Evolutionary conservation across 2,797 vertebrate genomes (phyloP).

Genomic region (Staurois parvus): DNA sequence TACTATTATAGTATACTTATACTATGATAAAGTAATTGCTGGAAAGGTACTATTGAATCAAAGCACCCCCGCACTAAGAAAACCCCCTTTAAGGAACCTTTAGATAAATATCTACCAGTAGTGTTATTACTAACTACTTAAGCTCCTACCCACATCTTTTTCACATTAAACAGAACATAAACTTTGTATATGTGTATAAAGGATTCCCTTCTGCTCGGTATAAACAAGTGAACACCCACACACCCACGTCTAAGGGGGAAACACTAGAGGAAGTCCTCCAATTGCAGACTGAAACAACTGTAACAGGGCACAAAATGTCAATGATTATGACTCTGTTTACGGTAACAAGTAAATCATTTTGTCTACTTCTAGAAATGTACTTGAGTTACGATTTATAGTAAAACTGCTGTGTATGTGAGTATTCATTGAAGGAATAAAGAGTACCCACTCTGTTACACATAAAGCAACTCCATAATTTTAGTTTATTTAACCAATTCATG

Average conservation of each 20-base stretch:
- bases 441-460: background rate
- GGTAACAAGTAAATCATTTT: constrained; percentile 13
- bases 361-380: constrained; percentile 36
- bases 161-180: constrained; percentile 36
- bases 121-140: constrained; percentile 2
- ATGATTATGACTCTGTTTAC: constrained; percentile 16
- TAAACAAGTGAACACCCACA: constrained; percentile 6
- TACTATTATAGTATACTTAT: background rate
- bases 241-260: constrained; percentile 7
- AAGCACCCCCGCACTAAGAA: constrained; percentile 30
- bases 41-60: background rate
- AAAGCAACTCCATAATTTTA: no score
- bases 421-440: background rate
- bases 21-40: background rate
- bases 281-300: constrained; percentile 42
- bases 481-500: no score
- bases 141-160: constrained; percentile 17
- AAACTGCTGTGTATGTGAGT: background rate
- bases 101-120: background rate
- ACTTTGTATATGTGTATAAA: constrained; percentile 3
- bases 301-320: constrained; percentile 43
- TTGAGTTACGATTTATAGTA: background rate
- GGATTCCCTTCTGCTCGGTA: constrained; percentile 48
- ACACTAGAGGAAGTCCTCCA: constrained; percentile 38
- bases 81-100: background rate